Evolutionary conservation across 2,888 invertebrate species (phyloP).

Genomic region (Synergus gifuensis): DNA sequence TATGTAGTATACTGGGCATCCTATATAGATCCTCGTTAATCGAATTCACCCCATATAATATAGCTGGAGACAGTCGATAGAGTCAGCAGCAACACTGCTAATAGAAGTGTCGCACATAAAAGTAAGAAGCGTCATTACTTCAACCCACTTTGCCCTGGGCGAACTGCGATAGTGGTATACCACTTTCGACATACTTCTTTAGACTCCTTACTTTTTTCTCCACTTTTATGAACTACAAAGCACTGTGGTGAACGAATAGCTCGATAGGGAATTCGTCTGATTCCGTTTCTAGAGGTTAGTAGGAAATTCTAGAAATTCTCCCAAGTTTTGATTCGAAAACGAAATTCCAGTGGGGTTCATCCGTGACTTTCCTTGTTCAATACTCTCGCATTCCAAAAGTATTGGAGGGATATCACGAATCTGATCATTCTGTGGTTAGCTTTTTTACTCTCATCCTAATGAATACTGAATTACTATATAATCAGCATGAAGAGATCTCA

Average conservation of each 20-base stretch:
- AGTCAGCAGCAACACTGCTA: constrained; percentile 55
- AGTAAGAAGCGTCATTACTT: constrained; percentile 55
- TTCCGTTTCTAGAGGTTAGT: constrained; percentile 16
- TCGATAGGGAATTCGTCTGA: constrained; percentile 19
- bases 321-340: constrained; percentile 49
- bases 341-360: constrained; percentile 13
- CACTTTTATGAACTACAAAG: constrained; percentile 32
- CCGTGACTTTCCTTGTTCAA: constrained; percentile 17
- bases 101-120: constrained; percentile 56
- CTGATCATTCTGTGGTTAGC: neutral
- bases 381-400: neutral
- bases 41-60: constrained; percentile 21
- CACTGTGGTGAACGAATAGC: neutral
- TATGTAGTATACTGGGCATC: neutral
- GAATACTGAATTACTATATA: neutral
- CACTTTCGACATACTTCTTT: constrained; percentile 47
- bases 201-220: constrained; percentile 26
- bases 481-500: neutral
- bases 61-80: constrained; percentile 49
- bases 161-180: constrained; percentile 46
- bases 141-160: constrained; percentile 42
- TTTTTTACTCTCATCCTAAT: neutral
- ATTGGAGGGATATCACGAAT: neutral
- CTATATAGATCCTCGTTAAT: neutral
- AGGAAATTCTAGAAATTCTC: constrained; percentile 46